A percentile compares a stretch with the other conserved stretches of the same genome.
Conservation (phyloP, 2,113 vertebrate genomes). For the Salminus brasiliensis region DNA sequence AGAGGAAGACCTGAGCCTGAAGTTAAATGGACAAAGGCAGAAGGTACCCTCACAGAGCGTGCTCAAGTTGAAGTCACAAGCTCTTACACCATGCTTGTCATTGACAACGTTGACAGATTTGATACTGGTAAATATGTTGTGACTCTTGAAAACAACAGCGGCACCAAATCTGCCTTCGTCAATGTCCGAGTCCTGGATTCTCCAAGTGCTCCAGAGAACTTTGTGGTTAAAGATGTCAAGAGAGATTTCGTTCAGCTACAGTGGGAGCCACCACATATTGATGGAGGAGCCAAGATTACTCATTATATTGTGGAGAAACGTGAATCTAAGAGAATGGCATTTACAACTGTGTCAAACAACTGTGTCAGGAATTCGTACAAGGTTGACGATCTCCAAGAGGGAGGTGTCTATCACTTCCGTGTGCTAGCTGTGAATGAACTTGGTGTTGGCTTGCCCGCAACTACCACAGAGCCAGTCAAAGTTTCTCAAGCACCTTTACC, state of each 20-base stretch:
- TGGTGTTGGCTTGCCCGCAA: constrained; percentile 89
- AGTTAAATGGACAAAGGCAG: constrained; percentile 95
- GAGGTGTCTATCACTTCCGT: constrained; percentile 92
- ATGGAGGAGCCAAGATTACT: constrained; percentile 95
- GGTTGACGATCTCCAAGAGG: constrained; percentile 89
- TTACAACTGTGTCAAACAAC: constrained; percentile 89
- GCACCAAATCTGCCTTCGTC: constrained; percentile 94
- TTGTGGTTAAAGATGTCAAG: constrained; percentile 90
- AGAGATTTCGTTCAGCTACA: constrained; percentile 88
- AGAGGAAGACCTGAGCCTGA: constrained; percentile 96
- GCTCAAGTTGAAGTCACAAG: constrained; percentile 93
- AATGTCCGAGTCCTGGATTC: constrained; percentile 97
- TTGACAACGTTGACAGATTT: constrained; percentile 96
- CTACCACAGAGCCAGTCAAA: constrained; percentile 86
- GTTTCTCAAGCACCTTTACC: constrained; percentile 90
- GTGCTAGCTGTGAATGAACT: constrained; percentile 95
- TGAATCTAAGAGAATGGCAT: constrained; percentile 94
- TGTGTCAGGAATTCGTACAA: constrained; percentile 92
- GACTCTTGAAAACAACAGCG: constrained; percentile 92
- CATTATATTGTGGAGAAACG: constrained; percentile 97
- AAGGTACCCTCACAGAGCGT: constrained; percentile 86
- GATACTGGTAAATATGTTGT: constrained; percentile 94
- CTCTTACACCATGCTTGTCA: constrained; percentile 95
- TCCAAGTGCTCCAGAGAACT: constrained; percentile 89
- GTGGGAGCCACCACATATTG: constrained; percentile 96